Evolutionary conservation across 1,140 invertebrate species (phyloP).

Genomic region (Rhagoletis pomonella): DNA sequence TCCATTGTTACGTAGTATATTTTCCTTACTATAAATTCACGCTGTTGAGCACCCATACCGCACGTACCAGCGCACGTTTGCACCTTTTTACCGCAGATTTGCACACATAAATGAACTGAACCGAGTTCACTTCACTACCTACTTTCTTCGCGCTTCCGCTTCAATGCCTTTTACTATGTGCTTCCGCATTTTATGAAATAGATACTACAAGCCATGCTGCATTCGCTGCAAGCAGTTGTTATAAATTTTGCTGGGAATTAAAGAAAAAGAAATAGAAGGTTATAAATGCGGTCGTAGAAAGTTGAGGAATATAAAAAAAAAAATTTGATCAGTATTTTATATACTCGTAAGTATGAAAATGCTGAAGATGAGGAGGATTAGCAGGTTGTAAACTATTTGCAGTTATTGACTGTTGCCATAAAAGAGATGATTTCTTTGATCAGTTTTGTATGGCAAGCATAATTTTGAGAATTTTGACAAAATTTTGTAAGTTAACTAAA

Average conservation of each 20-base stretch:
- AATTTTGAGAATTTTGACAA: too few relatives aligned
- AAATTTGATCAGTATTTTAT: neutral
- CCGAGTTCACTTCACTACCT: neutral
- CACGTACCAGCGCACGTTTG: neutral
- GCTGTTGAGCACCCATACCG: neutral
- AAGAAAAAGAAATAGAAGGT: neutral
- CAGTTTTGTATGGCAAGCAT: too few relatives aligned
- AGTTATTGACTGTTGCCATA: neutral
- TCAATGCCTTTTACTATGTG: neutral
- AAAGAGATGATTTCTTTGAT: neutral
- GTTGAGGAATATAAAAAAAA: neutral
- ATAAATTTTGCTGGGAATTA: neutral
- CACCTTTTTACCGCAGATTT: neutral
- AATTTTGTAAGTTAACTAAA: too few relatives aligned
- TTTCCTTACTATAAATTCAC: too few relatives aligned
- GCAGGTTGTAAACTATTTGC: too few relatives aligned
- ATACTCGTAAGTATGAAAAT: neutral
- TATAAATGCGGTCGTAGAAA: neutral
- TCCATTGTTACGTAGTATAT: too few relatives aligned
- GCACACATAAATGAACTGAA: slow-evolving; percentile 26
- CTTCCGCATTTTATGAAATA: neutral
- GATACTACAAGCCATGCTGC: neutral
- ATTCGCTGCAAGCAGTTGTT: neutral
- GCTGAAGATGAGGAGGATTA: too few relatives aligned
- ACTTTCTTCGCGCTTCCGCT: slow-evolving; percentile 16